Evolutionary conservation across 2,888 invertebrate genomes (phyloP), one percentile per base, ranked within the genome.

Genomic region (Toxonevra muliebris): DNA sequence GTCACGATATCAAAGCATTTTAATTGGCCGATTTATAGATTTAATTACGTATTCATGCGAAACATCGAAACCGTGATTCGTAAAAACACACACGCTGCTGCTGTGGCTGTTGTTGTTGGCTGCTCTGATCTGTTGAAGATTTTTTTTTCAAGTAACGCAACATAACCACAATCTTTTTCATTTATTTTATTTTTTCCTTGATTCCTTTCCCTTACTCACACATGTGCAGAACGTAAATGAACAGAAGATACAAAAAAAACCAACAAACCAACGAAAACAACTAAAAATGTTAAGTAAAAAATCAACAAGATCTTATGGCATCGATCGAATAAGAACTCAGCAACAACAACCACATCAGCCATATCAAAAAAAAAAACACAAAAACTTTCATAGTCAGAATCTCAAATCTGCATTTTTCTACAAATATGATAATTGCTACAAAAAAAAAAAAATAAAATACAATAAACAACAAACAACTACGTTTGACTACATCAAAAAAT

Each of bases 1-100:
- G 84, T 84, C 84, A 84, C 84, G 84, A 84, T 83, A 84, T 83
- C 84, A 82, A 83, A 83, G 84, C 83, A 84, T 84, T 85, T 85
- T 85, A 85, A 85, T 85, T 85, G 84, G 84, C 82, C 84, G 83
- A 84, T 84, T 85, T 85, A 85, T 85, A 85, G 84, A 84, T 85
- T 85, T 85, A 85, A 85, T 85, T 85, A 85, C 84, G 84, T 84
- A 84, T 84, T 84, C 84, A 84, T 82, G 84, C 83, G 84, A 83
- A 84, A 85, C 84, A 85, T 83, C 82, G 84, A 85, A 84, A 82
- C 84, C 84, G 84, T 85, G 84, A 85, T 85, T 84, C 83, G 83
- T 84, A 84, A 83, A 84, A 84, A 84, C 82, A 84, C 83, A 83
- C 83, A 83, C 81, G 80, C 78, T 73, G 70, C 60, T 71, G 68